These are phyloP conservation scores for Megaceryle maxima DNA, from an alignment of 2,113 vertebrate species.

Conservation along the genomic window DNA sequence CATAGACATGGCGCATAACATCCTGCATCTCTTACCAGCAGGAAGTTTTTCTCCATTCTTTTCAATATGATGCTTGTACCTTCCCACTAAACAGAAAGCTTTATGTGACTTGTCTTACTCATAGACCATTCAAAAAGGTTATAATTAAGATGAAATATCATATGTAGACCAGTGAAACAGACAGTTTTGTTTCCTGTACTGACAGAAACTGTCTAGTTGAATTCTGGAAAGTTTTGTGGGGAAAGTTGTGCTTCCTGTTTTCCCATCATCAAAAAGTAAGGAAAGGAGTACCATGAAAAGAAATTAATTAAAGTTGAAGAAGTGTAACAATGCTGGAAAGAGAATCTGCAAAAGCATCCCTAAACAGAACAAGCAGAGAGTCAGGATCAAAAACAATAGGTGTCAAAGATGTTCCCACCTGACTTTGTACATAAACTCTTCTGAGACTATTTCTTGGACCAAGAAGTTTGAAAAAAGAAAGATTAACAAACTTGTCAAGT, in stretches of 20 bases:
- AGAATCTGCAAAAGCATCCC: neutral
- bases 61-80: fast-evolving
- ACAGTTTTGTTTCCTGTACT: neutral
- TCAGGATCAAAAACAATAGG: neutral
- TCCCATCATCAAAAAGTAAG: neutral
- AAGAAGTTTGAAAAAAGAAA: neutral
- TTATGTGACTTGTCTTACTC: neutral
- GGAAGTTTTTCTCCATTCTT: neutral
- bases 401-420: neutral
- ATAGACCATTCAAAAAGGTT: neutral
- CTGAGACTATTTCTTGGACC: neutral
- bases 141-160: neutral
- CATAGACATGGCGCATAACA: neutral
- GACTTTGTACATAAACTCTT: neutral
- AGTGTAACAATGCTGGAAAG: neutral
- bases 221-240: neutral
- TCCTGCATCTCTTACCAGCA: neutral
- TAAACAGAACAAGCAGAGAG: neutral
- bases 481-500: neutral
- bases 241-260: neutral
- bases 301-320: neutral
- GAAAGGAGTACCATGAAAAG: neutral
- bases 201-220: neutral
- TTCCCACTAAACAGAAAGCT: neutral
- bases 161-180: neutral